A percentile compares a stretch with the other conserved stretches of the same genome.
Evolutionary conservation across 1,140 invertebrate genomes (phyloP).

Genomic region (Drosophila grimshawi): DNA sequence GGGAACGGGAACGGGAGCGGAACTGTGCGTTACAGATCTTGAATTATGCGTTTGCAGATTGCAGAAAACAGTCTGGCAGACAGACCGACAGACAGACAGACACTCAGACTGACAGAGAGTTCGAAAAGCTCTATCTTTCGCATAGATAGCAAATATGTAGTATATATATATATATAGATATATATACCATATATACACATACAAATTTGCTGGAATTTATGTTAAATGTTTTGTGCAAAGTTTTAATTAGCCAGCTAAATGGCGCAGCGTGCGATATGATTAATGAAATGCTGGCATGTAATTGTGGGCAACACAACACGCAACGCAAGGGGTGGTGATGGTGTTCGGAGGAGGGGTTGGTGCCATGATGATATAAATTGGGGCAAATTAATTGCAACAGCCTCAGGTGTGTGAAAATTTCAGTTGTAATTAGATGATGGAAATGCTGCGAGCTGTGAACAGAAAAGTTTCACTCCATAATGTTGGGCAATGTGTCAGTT

Average conservation of each 20-base stretch:
- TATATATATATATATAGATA: conserved; percentile 24
- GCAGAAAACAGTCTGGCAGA: conserved; percentile 29
- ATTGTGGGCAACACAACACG: conserved; percentile 60
- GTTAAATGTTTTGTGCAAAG: conserved; percentile 76
- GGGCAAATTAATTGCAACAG: conserved; percentile 80
- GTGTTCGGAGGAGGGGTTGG: conserved; percentile 5
- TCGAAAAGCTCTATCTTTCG: conserved; percentile 45
- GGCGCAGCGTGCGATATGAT: conserved; percentile 76
- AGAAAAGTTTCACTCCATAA: conserved; percentile 52
- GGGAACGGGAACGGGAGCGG: conserved; percentile 54
- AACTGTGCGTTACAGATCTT: conserved; percentile 78
- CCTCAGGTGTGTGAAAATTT: conserved; percentile 77
- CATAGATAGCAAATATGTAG: conserved; percentile 54
- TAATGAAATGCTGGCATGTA: conserved; percentile 80
- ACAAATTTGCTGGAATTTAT: conserved; percentile 60
- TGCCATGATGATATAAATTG: conserved; percentile 75
- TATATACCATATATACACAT: conserved; percentile 20
- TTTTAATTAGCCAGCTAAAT: conserved; percentile 81
- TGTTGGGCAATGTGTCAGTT: conserved; percentile 39
- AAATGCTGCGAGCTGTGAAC: conserved; percentile 48
- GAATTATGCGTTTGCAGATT: conserved; percentile 79
- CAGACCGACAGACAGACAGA: conserved; percentile 18
- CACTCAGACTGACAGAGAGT: conserved; percentile 12
- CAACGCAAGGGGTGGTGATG: conserved; percentile 24
- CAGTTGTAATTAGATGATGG: conserved; percentile 78